phyloP scores from a whole-genome alignment of 2,113 vertebrate species.

The Anolis carolinensis region DNA sequence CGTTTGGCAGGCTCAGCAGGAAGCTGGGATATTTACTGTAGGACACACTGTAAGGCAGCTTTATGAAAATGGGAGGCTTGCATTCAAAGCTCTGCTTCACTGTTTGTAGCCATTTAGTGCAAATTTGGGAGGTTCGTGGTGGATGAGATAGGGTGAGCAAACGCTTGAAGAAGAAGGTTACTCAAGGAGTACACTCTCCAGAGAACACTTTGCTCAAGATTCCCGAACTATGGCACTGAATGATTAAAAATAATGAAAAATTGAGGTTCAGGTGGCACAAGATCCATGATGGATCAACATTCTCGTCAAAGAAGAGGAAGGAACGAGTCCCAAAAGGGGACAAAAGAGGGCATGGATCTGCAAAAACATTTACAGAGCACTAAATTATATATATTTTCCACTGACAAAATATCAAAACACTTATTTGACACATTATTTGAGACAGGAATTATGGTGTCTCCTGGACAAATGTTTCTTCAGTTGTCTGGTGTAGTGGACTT shows the following conservation, averaged over 20 bases:
- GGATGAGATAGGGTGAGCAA: not conserved
- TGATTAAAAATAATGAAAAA: not conserved
- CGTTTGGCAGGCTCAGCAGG: conserved; percentile 42
- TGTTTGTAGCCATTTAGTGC: conserved; percentile 24
- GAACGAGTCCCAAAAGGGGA: no score
- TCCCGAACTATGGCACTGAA: not conserved
- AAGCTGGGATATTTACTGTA: conserved; percentile 48
- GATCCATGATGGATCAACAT: no score
- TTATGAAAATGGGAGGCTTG: conserved; percentile 34
- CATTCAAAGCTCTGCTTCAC: conserved; percentile 32
- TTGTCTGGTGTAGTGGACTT: no score
- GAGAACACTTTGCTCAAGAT: not conserved
- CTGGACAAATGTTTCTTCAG: no score
- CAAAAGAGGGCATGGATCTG: not conserved
- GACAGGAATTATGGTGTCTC: no score
- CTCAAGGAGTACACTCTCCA: not conserved
- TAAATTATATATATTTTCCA: no score
- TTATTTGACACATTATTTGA: no score
- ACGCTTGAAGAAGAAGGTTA: not conserved
- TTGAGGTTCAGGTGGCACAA: not conserved
- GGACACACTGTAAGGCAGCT: not conserved
- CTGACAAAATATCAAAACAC: no score
- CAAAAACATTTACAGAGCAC: not conserved
- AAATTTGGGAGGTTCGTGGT: not conserved
- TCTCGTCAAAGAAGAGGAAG: no score